Percentiles rank a stretch among this genome's conserved stretches.
Conservation (phyloP, 2,113 vertebrate genomes). For the Amazona guildingii region DNA sequence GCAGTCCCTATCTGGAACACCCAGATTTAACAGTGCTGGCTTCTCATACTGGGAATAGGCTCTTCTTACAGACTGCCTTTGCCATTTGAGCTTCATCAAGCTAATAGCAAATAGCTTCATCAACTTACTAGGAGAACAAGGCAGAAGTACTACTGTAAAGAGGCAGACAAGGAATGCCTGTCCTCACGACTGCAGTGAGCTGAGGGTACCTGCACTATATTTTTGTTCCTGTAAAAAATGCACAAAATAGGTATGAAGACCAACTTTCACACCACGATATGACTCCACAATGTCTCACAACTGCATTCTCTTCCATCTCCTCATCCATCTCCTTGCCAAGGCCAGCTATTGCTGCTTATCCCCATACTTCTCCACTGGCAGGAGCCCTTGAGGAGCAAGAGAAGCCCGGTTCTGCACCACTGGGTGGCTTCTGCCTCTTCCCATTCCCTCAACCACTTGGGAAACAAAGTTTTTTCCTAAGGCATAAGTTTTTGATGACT, state of each 20-base stretch:
- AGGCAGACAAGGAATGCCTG: not conserved
- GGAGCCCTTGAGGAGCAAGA: not conserved
- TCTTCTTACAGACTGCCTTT: not conserved
- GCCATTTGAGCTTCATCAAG: not conserved
- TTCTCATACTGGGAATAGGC: not conserved
- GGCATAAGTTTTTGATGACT: not conserved
- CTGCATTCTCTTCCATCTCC: not conserved
- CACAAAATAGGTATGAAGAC: not conserved
- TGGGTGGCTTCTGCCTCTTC: not conserved
- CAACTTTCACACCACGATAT: not conserved
- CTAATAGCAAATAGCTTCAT: not conserved
- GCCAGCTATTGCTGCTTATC: not conserved
- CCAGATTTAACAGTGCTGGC: not conserved
- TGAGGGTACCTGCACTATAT: too few species aligned
- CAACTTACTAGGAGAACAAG: not conserved
- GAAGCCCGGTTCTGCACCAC: too few species aligned
- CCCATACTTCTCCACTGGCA: not conserved
- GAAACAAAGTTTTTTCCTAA: not conserved
- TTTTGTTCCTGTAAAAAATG: not conserved
- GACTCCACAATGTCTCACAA: not conserved
- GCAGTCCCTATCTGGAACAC: not conserved
- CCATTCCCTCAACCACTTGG: not conserved
- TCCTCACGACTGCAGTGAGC: not conserved
- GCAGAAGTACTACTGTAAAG: rapidly evolving
- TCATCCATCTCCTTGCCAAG: not conserved